Conservation (phyloP, 2,113 vertebrate genomes). For the Gasterosteus aculeatus region DNA sequence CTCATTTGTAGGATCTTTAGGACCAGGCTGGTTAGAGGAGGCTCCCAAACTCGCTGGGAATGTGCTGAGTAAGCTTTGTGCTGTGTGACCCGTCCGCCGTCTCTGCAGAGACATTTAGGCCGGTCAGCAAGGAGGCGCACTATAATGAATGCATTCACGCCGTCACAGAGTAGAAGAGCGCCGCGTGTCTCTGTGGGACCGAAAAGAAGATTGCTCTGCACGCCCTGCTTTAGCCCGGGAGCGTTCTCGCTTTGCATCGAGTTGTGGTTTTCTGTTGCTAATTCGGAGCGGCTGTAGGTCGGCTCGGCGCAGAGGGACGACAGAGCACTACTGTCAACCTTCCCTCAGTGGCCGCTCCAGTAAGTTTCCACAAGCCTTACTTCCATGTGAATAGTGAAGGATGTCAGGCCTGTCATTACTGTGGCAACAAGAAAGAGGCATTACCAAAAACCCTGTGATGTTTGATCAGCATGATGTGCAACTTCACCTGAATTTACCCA, state of each 20-base stretch:
- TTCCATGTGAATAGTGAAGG: constrained; percentile 79
- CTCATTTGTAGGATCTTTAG: constrained; percentile 84
- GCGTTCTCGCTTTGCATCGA: not conserved
- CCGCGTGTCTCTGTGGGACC: not conserved
- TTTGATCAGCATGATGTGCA: not conserved
- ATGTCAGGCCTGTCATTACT: constrained; percentile 77
- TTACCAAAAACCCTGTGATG: constrained; percentile 62
- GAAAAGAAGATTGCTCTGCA: not conserved
- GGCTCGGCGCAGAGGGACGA: constrained; percentile 31
- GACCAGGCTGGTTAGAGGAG: constrained; percentile 70
- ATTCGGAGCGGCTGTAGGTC: constrained; percentile 25
- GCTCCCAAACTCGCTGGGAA: constrained; percentile 70
- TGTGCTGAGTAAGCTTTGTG: constrained; percentile 83
- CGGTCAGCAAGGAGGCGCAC: constrained; percentile 22
- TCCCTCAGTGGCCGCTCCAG: constrained; percentile 59
- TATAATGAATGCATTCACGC: constrained; percentile 10
- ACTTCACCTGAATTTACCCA: constrained; percentile 17
- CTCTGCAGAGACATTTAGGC: constrained; percentile 77
- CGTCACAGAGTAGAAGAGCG: not conserved
- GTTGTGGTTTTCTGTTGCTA: constrained; percentile 39
- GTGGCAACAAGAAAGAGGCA: constrained; percentile 35
- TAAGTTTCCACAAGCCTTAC: constrained; percentile 37
- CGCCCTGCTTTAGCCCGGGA: not conserved
- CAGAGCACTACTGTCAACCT: constrained; percentile 42
- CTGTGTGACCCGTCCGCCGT: constrained; percentile 80